Evolutionary conservation across 2,113 vertebrate species (phyloP), one percentile per base, ranked within the genome.

Genomic region (Pollachius pollachius): DNA sequence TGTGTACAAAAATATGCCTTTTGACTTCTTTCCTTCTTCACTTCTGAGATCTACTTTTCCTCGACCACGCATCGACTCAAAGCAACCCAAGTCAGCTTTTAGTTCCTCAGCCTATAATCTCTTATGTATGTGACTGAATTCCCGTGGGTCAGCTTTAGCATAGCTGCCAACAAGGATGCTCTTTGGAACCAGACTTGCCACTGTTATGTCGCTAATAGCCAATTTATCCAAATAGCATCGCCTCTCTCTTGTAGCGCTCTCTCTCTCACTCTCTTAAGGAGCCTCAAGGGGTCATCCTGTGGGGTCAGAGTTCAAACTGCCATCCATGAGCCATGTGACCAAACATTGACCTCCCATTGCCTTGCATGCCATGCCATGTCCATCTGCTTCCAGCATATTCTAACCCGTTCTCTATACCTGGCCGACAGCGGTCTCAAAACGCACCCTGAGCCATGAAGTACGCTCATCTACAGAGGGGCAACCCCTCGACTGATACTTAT

Each of bases 241-340:
- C 27, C 27, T 27, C 27, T n/a, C 34, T 41, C 37, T 41, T 11
- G 37, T 41, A 41, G 37, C 37, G 37, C 37, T 2, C 37, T 41
- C 37, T 52, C 12, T 12, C 37, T n/a, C 30, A 48, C 37, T 62
- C 19, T 52, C 15, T 9, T 15, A 58, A 59, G 52, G 19, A 54
- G 79, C 76, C 76, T 41, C 72, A 75, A 5, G 52, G 62, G 77
- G 80, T 65, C 6, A 1, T 56, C 73, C 81, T 21, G 34, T 72
- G 71, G 81, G 83, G 79, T 83, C 81, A 70, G 76, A 85, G 61
- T 72, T 85, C 73, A 87, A 52, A 78, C 80, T 77, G 83, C 87
- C 85, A 82, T 88, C 84, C 88, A 90, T 87, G 75, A 87, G 81
- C 83, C 88, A 88, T 88, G 75, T 81, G 74, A 85, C 37, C 37